Percentiles rank a stretch among this genome's conserved stretches.
These are phyloP conservation scores for Drosophila suzukii DNA, from an alignment of 1,140 invertebrate species.

Conservation along the genomic window DNA sequence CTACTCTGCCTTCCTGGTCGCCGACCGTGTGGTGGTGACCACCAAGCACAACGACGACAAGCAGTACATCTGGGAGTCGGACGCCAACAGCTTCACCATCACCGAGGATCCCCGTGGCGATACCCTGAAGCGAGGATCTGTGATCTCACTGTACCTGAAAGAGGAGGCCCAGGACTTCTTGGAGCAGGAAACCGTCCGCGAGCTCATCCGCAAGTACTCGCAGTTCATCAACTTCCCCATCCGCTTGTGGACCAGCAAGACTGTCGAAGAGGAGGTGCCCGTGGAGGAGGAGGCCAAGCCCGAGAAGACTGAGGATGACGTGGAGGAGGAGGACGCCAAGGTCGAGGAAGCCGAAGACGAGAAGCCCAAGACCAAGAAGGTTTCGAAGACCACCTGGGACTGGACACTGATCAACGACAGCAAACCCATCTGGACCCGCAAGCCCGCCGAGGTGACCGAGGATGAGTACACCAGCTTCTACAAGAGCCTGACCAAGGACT, in stretches of 20 bases:
- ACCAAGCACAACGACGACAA: constrained; percentile 98
- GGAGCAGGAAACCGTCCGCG: constrained; percentile 95
- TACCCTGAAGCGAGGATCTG: constrained; percentile 95
- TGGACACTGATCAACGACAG: constrained; percentile 98
- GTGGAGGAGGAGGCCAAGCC: constrained; percentile 85
- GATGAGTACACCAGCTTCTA: constrained; percentile 98
- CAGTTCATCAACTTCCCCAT: constrained; percentile 99
- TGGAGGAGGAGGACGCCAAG: constrained; percentile 87
- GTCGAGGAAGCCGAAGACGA: constrained; percentile 90
- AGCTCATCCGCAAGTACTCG: constrained; percentile 98
- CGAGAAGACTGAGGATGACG: constrained; percentile 83
- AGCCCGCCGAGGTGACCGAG: constrained; percentile 93
- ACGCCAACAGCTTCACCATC: constrained; percentile 94
- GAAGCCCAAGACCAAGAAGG: constrained; percentile 96
- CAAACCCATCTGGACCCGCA: constrained; percentile 99
- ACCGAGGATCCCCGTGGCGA: constrained; percentile 97
- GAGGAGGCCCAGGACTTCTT: constrained; percentile 98
- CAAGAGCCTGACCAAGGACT: constrained; percentile 96
- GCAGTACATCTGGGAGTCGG: constrained; percentile 99
- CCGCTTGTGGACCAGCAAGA: constrained; percentile 97
- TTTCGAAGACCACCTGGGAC: constrained; percentile 98
- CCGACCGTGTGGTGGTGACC: constrained; percentile 95
- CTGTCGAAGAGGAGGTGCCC: constrained; percentile 93
- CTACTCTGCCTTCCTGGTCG: constrained; percentile 98
- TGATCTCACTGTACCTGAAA: constrained; percentile 94